These are phyloP conservation scores for Bombus polaris DNA, from an alignment of 1,140 invertebrate genomes.

Conservation along the genomic window DNA sequence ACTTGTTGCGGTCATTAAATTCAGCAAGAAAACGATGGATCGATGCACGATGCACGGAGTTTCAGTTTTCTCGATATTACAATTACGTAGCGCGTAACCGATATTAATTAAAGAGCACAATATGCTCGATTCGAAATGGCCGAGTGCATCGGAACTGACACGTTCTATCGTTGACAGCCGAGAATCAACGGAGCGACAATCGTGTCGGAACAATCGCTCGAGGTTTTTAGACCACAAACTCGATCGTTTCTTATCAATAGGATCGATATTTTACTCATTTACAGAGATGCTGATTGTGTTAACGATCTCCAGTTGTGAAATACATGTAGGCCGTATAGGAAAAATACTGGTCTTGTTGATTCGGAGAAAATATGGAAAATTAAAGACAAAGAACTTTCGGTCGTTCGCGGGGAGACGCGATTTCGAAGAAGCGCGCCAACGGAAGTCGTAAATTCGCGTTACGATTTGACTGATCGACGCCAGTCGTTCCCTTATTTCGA, in stretches of 20 bases:
- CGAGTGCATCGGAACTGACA: constrained; percentile 2
- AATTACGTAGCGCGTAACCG: constrained; percentile 28
- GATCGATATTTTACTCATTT: neutral
- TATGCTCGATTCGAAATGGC: constrained; percentile 14
- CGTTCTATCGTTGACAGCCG: constrained; percentile 5
- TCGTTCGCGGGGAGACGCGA: too few relatives aligned
- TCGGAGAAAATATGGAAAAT: neutral
- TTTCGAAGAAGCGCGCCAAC: too few relatives aligned
- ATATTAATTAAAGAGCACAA: constrained; percentile 45
- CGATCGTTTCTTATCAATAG: neutral
- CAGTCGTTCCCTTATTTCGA: too few relatives aligned
- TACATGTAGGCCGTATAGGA: too few relatives aligned
- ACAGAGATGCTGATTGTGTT: neutral
- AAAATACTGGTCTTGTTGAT: neutral
- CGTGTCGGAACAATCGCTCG: neutral
- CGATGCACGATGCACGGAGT: neutral
- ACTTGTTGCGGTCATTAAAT: constrained; percentile 33
- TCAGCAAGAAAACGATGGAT: neutral
- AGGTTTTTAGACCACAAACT: neutral
- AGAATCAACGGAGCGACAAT: neutral
- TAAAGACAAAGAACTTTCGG: neutral
- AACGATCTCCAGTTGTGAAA: neutral
- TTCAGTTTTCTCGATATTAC: constrained; percentile 12
- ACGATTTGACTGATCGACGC: too few relatives aligned
- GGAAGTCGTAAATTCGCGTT: too few relatives aligned